Evolutionary conservation across 2,888 invertebrate genomes (phyloP).

Genomic region (Nebria brevicollis): DNA sequence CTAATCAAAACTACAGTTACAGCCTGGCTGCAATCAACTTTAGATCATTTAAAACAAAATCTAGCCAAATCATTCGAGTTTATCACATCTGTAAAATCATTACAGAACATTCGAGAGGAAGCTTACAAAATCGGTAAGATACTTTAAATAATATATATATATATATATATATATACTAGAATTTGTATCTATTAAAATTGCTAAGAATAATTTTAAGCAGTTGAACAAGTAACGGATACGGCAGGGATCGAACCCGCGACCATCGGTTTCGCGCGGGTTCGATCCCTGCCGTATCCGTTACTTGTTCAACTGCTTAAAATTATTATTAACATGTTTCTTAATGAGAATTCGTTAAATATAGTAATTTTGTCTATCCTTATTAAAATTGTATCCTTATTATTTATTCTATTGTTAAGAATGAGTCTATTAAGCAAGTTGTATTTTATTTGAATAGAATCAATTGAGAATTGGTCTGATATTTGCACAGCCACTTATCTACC

Average conservation of each 20-base stretch:
- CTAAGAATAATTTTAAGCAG: too few relatives aligned
- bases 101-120: conserved; percentile 78
- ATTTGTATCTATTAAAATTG: too few relatives aligned
- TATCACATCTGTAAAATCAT: conserved; percentile 74
- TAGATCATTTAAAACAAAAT: conserved; percentile 66
- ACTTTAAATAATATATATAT: conserved; percentile 18
- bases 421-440: not conserved
- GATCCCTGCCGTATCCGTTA: too few relatives aligned
- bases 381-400: too few relatives aligned
- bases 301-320: too few relatives aligned
- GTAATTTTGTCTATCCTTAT: too few relatives aligned
- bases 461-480: conserved; percentile 71
- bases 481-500: conserved; percentile 71
- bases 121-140: conserved; percentile 70
- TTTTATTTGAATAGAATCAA: conserved; percentile 63
- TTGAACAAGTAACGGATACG: too few relatives aligned
- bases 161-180: not conserved
- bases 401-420: not conserved
- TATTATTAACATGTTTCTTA: too few relatives aligned
- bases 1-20: conserved; percentile 65
- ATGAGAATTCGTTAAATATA: too few relatives aligned
- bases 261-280: too few relatives aligned
- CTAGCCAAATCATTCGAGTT: conserved; percentile 71
- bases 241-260: too few relatives aligned
- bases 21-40: conserved; percentile 74